Percentiles rank a stretch among this genome's conserved stretches.
Conservation (phyloP, 2,888 invertebrate genomes). For the Proisotoma minuta region DNA sequence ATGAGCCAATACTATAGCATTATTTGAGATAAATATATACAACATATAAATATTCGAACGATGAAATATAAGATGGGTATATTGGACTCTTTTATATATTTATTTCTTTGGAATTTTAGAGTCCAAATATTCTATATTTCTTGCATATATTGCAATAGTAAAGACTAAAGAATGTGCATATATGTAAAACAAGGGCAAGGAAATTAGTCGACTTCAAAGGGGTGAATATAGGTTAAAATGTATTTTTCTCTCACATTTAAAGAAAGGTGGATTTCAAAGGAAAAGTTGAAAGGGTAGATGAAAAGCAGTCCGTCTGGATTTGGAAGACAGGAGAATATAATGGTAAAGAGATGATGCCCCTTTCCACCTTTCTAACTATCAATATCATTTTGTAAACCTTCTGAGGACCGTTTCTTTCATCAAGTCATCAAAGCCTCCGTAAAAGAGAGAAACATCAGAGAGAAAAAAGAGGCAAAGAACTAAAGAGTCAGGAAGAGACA, state of each 20-base stretch:
- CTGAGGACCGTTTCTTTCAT: constrained; percentile 43
- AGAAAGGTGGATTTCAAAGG: constrained; percentile 22
- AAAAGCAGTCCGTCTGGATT: constrained; percentile 14
- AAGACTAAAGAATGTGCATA: neutral
- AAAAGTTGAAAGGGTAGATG: constrained; percentile 24
- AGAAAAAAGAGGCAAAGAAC: constrained; percentile 29
- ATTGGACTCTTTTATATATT: too few species aligned
- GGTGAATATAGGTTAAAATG: neutral
- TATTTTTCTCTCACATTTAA: constrained; percentile 9
- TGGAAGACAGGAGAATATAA: neutral
- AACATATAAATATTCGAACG: too few species aligned
- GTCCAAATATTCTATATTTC: too few species aligned
- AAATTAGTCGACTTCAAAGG: neutral
- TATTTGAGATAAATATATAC: too few species aligned
- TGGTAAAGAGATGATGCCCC: constrained; percentile 8
- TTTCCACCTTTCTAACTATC: constrained; percentile 32
- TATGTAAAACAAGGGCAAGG: neutral
- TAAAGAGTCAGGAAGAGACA: constrained; percentile 33
- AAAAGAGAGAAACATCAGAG: constrained; percentile 33
- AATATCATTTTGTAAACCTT: constrained; percentile 40
- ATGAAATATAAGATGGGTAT: too few species aligned
- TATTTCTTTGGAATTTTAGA: too few species aligned
- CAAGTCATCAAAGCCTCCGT: constrained; percentile 42
- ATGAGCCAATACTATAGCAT: too few species aligned
- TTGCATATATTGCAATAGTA: neutral